Evolutionary conservation across 2,113 vertebrate species (phyloP), one percentile per base, ranked within the genome.

Genomic region (Pungitius pungitius): DNA sequence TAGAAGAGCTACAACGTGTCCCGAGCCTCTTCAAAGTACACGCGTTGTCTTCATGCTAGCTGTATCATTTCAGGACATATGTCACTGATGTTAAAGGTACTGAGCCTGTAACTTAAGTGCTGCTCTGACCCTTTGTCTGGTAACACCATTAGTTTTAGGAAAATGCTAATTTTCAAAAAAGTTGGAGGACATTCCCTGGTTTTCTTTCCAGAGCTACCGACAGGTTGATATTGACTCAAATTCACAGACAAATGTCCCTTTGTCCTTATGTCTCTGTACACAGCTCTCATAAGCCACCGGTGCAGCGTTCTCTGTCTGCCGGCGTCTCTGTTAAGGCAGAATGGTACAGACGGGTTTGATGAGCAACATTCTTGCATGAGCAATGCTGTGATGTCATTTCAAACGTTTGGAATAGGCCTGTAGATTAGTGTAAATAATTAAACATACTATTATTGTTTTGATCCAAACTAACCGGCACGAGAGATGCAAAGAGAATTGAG

Each of bases 401-500:
- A 17, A 45, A 45, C 37, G 22, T 40, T 58, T 42, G 30, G 20
- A 49, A 37, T 27, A 11, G 2, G 20, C 15, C 43, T 15, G 17
- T 62, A 15, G 35, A 54, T 55, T 39, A 12, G 0, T 33, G 35
- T 1, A 9, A 58, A 57, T 15, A 66, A 45, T 20, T 1, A 4
- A 40, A 69, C 12, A 39, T 10, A 62, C 9, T 52, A 4, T 42
- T 22, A 47, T 52, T 40, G 17, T 10, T 8, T 0, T 14, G 30
- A 17, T 24, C 7, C 2, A 69, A 49, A 37, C 35, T 39, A 56
- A 65, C 27, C 1, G 11, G 49, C 8, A 17, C 0, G 1, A 18
- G 63, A 79, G 55, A 83, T 81, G 47, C 33, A 27, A 1, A 24
- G 6, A 57, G 2, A 37, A 72, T 18, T 22, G 66, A 49, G 42